Evolutionary conservation across 2,113 vertebrate genomes (phyloP), one percentile per base, ranked within the genome.

Genomic region (Ceratotherium simum): DNA sequence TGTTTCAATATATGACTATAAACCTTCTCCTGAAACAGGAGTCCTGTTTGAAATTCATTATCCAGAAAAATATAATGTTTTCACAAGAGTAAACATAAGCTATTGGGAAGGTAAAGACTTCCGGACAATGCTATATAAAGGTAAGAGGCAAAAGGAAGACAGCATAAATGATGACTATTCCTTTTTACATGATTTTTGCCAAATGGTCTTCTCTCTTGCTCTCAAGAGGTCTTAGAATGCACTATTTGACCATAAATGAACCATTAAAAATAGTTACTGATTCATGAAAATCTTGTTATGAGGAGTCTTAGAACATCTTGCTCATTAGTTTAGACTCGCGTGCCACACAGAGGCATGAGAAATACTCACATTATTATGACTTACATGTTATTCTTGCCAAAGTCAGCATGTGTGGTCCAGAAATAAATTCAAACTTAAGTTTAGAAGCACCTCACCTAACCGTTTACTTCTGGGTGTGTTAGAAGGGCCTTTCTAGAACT

Each of bases 41-140:
- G 99, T 99, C 23, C 97, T 99, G 73, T 99, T 99, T 98, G 99
- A 99, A 97, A 99, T 99, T 91, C 99, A 99, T 69, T 99, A 99
- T 93, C 99, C 99, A 1, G 98, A 99, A 84, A 99, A 99, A 76
- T 99, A 98, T 88, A 99, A 99, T 84, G 98, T 99, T 96, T 99
- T 99, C 98, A 99, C 99, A 92, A 98, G 99, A 95, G 99, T 99
- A 39, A 99, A 99, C 98, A 99, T 99, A 98, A 99, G 99, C 98
- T 99, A 99, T 83, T 99, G 98, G n/a, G 99, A 99, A 98, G 99
- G 99, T 18, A 98, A 86, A 33, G 99, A 99, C 78, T 99, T 98
- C 69, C 97, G 99, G 51, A 99, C 99, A 1, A 99, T 99, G 99
- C 98, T 99, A 18, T 99, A 99, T 82, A 99, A 99, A 99, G 99